Evolutionary conservation across 2,113 vertebrate species (phyloP), one percentile per base, ranked within the genome.

Genomic region (Leptobrachium ailaonicum): DNA sequence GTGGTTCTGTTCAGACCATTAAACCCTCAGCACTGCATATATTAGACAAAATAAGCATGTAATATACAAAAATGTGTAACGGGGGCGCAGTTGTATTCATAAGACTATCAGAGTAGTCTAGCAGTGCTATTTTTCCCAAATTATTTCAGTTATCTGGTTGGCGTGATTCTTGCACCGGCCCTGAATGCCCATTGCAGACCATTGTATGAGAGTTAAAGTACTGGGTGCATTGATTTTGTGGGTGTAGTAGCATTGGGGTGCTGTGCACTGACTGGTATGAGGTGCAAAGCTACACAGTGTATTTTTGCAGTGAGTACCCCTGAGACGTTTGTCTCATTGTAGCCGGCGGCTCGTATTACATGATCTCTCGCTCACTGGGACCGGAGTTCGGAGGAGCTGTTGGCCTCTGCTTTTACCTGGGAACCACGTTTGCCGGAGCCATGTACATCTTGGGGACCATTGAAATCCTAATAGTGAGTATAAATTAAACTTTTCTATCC

Each of bases 371-470:
- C 71, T 99, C 98, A 0, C 89, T 99, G 87, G 97, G 98, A 75
- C 98, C 98, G 0, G 98, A 99, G 88, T 99, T 99, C 66, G 98
- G 98, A 50, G 98, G 98, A 3, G 98, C 98, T 0, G 98, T 99
- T 82, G 98, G 98, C 53, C 98, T 99, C 86, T 99, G 98, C 88
- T 99, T 99, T 91, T 99, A 99, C 89, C 90, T 99, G 89, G 98
- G 98, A 85, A 99, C 98, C 82, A 99, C 98, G 53, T 99, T 90
- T 75, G 98, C 98, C 0, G 97, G 97, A 50, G 97, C 98, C 88
- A 99, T 99, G 98, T 99, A 99, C 88, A 99, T 99, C 92, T 88
- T 99, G 89, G 98, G 98, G 63, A 97, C 96, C 88, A 98, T 99
- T 0, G 98, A 99, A 88, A 96, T 99, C 86, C 91, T 99, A 71